Base-by-base conservation (phyloP, 2,113 vertebrate genomes). In the Pedetes capensis region DNA sequence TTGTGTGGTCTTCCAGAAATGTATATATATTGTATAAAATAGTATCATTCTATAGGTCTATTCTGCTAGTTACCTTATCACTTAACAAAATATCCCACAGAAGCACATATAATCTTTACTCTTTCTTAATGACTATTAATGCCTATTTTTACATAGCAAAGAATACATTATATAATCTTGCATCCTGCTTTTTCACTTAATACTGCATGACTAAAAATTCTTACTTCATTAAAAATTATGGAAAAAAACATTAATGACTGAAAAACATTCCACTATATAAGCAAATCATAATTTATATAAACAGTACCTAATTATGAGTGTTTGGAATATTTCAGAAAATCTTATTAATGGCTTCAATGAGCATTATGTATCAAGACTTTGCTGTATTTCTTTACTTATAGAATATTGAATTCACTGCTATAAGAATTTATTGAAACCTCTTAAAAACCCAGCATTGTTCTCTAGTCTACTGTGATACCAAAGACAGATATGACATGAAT, bases 221-320 rank as follows among this genome's bases (percentile, higher is more conserved):
- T 96, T 95, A 91, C 42, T 83, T 85, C 59, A 82, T 93, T 94
- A 93, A 93, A 94, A 96, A 75, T 83, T 89, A 84, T 85, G 93
- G 61, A 66, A 80, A 91, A 64, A 87, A 71, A 66, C 11, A 75
- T 49, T 94, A 91, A 92, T 90, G 74, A 80, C n/a, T 64, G 12
- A 18, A 93, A 95, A 93, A 84, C 66, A 93, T 72, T 82, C 79
- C 47, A 84, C 32, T 66, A 44, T 74, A 75, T 88, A 53, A 78
- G 10, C 55, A 93, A 95, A 72, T 49, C 78, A 71, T 68, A 84
- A 95, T 90, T 95, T 91, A 87, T 20, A 22, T 78, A 89, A 91
- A 87, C 25, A 96, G 55, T 72, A 61, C 63, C 84, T 87, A 93
- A 92, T 94, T 96, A 88, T 64, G 49, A 92, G 82, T 83, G 84